Percentiles rank a stretch among this genome's conserved stretches.
Evolutionary conservation across 92 coral and sea anemone species (phyloP).

Genomic region (Scolanthus callimorphus): DNA sequence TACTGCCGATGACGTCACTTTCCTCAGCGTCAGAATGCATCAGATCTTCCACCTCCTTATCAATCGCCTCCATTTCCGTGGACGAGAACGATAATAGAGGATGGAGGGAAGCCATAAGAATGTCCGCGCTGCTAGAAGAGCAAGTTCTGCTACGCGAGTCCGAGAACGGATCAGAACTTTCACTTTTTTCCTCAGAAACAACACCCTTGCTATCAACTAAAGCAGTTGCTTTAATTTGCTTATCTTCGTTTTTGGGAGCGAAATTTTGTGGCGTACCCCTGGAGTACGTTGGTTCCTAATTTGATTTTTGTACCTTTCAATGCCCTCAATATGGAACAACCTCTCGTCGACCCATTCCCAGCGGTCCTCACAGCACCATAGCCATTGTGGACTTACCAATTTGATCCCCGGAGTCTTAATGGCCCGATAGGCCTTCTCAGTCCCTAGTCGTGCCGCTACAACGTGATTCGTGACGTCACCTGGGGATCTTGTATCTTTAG

Average conservation of each 20-base stretch:
- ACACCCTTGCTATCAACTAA: conserved; percentile 1
- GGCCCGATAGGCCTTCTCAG: conserved; percentile 92
- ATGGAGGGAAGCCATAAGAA: conserved; percentile 74
- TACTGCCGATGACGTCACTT: conserved; percentile 88
- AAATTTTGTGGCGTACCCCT: conserved; percentile 68
- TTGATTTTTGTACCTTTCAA: conserved; percentile 74
- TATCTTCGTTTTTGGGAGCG: too few relatives aligned
- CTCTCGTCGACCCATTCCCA: conserved; percentile 99
- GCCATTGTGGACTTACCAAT: conserved; percentile 90
- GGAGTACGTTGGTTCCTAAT: conserved; percentile 55
- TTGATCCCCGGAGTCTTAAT: conserved; percentile 72
- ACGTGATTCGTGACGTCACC: conserved; percentile 88
- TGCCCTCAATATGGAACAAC: conserved; percentile 85
- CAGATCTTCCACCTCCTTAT: conserved; percentile 96
- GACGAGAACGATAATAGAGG: conserved; percentile 89
- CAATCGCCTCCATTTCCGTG: conserved; percentile 96
- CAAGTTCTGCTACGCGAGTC: conserved; percentile 23
- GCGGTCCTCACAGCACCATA: conserved; percentile 89
- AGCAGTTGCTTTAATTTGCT: too few relatives aligned
- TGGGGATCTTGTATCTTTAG: conserved; percentile 49
- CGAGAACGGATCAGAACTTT: background rate
- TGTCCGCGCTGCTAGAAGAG: conserved; percentile 80
- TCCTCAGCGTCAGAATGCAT: conserved; percentile 87
- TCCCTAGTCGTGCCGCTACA: conserved; percentile 94
- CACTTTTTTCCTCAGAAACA: conserved; percentile 1